Evolutionary conservation across 2,113 vertebrate species (phyloP).

Genomic region (Saccopteryx bilineata): DNA sequence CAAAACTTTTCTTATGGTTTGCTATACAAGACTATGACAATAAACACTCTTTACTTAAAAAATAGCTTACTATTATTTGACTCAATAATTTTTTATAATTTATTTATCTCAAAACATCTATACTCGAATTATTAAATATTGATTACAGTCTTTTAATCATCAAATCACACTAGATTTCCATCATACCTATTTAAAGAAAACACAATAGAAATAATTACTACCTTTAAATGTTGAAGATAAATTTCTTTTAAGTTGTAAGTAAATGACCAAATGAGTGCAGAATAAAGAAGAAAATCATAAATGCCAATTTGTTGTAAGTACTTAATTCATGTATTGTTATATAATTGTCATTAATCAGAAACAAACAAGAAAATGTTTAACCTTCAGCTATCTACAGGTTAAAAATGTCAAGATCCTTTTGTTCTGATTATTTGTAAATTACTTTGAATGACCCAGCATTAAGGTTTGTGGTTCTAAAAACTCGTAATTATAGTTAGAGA

Average conservation of each 20-base stretch:
- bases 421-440: conserved; percentile 87
- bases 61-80: not conserved
- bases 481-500: conserved; percentile 86
- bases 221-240: not conserved
- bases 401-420: conserved; percentile 84
- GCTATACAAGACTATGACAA: not conserved
- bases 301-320: not conserved
- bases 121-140: conserved; percentile 42
- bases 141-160: not conserved
- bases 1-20: not conserved
- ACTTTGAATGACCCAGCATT: conserved; percentile 84
- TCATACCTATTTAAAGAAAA: conserved; percentile 10
- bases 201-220: conserved; percentile 20
- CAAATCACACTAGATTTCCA: conserved; percentile 34
- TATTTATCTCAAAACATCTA: not conserved
- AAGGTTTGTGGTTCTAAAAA: conserved; percentile 86
- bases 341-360: conserved; percentile 55
- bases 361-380: conserved; percentile 72
- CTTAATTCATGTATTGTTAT: not conserved
- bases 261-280: not conserved
- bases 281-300: not conserved
- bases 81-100: not conserved
- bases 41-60: not conserved
- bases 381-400: conserved; percentile 85
- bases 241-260: not conserved